Base-by-base conservation (phyloP, 1,140 invertebrate genomes). In the Ridgeia piscesae region DNA sequence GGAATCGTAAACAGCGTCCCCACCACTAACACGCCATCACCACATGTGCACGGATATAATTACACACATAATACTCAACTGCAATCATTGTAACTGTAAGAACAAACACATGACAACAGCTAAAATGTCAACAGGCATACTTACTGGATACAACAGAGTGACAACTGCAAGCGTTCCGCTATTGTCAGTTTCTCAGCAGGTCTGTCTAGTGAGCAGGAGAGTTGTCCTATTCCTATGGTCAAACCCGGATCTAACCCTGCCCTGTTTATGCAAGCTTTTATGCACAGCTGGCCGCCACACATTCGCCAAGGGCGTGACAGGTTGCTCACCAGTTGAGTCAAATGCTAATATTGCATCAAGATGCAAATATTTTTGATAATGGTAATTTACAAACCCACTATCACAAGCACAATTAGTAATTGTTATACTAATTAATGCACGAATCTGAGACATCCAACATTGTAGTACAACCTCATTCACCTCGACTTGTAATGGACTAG, bases 181-280 rank as follows among this genome's bases (percentile, higher is more conserved):
- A 77, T 31, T 77, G 58, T 77, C 58, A 14, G 27, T 77, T 9
- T 77, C 58, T 77, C 58, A 0, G 58, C 27, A 21, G 58, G 17
- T 77, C 58, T 77, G 58, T 77, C 58, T 77, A 4, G 11, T 77
- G 0, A 77, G 58, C 58, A 77, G 58, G 58, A 77, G 4, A 77
- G 17, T 77, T 21, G 58, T 77, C 58, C 58, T 77, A 77, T 77
- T 77, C 14, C 11, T 77, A 77, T 31, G 27, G 58, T 77, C 17
- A 77, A 77, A 77, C 58, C 58, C 58, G 58, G 58, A 77, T 77
- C 58, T 77, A 77, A 77, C 58, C 58, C 58, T 77, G 58, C 58
- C 58, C 58, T 77, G 58, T 77, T 77, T 77, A 77, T 77, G 58
- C 58, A 77, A 77, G 58, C 58, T 21, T 77, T 77, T 77, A 77